Evolutionary conservation across 2,797 vertebrate genomes (phyloP), one percentile per base, ranked within the genome.

Genomic region (Coracias cyanogaster): DNA sequence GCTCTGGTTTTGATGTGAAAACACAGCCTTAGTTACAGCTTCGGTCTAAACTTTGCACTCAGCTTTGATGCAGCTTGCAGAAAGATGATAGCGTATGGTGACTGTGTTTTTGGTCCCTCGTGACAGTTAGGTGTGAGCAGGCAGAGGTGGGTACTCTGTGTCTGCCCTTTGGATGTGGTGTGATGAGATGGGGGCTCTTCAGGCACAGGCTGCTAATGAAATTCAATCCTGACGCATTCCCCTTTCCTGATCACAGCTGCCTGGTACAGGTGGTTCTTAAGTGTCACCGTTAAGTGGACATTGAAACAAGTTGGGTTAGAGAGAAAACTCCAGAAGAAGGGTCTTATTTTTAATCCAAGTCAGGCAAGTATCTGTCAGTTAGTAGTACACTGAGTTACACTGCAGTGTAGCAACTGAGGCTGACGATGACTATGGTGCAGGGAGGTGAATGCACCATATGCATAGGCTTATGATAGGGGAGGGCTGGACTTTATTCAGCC

Each of bases 291-390:
- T 86, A 79, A 86, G 51, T 3, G 3, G 14, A 25, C 7, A 26
- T 60, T 43, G 26, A 89, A 85, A 82, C 11, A 80, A 92, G 70
- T n/a, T 41, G 8, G 4, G 4, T 76, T 92, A 66, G 86, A 70
- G 84, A 61, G 26, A 81, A 76, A 94, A 85, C 18, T 62, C 20
- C 15, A 66, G n/a, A 76, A 91, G 26, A 79, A 85, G 20, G 49
- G 41, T 35, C 7, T 90, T 82, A 54, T 67, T 85, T 93, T 94
- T 80, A 89, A 80, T 92, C 65, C 46, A 45, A n/a, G 52, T 93
- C 51, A 52, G 81, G 51, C 82, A 58, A 80, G 60, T 24, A 64
- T 67, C 41, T 73, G 48, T 80, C 83, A 70, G 64, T 81, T 39
- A 70, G 84, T 60, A 67, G 52, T 57, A 71, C 28, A 25, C 25